These are phyloP conservation scores for Manis pentadactyla DNA, from an alignment of 2,797 vertebrate genomes.

Conservation along the genomic window DNA sequence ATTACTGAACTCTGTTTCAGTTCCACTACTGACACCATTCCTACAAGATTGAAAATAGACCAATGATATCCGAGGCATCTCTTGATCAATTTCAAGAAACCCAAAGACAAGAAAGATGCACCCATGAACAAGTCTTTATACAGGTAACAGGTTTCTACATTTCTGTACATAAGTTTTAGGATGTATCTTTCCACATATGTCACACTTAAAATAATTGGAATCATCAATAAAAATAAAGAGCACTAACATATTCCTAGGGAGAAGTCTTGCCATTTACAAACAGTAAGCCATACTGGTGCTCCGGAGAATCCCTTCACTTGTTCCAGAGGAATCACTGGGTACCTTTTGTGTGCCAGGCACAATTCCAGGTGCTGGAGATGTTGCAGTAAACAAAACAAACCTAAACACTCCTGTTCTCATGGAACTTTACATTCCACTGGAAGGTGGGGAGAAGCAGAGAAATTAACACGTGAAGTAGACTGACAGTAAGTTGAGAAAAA, in stretches of 20 bases:
- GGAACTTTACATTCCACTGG: neutral
- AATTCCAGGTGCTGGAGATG: neutral
- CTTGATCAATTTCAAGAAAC: neutral
- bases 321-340: neutral
- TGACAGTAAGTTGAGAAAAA: neutral
- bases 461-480: neutral
- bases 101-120: neutral
- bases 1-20: conserved; percentile 95
- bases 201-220: neutral
- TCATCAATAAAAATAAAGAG: neutral
- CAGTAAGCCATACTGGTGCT: neutral
- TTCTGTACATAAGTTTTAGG: neutral
- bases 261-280: neutral
- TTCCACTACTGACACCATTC: conserved; percentile 89
- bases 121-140: neutral
- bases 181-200: neutral
- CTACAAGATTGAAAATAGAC: conserved; percentile 82
- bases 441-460: neutral
- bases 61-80: neutral
- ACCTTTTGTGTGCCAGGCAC: neutral
- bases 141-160: neutral
- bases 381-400: neutral
- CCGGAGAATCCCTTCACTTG: neutral
- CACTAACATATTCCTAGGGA: neutral
- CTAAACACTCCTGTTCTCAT: neutral